Evolutionary conservation across 2,888 invertebrate genomes (phyloP).

Genomic region (Pristionchus japonicus): DNA sequence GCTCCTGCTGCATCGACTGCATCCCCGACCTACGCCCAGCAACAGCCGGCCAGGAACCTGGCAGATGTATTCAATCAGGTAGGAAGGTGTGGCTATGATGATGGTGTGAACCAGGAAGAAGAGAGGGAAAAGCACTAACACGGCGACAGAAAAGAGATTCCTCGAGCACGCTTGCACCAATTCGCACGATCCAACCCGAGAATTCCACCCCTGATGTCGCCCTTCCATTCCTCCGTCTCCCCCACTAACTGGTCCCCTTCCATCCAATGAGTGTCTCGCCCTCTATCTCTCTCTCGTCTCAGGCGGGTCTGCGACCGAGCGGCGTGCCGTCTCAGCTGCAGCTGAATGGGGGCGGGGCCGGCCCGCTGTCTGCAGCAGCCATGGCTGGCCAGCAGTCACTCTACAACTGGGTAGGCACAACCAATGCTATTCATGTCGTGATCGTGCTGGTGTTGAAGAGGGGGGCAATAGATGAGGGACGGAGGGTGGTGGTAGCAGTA

Average conservation of each 20-base stretch:
- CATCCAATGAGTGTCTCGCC: too few species aligned
- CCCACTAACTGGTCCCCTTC: too few species aligned
- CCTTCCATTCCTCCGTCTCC: neutral
- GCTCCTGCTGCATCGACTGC: neutral
- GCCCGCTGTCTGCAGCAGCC: neutral
- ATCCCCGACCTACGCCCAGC: neutral
- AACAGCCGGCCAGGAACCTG: neutral
- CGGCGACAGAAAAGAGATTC: neutral
- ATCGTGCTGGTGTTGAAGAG: neutral
- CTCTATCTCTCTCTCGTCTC: neutral
- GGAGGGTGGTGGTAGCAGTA: neutral
- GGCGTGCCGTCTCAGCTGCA: neutral
- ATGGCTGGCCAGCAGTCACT: neutral
- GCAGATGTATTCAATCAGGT: conserved; percentile 6
- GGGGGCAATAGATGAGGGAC: too few species aligned
- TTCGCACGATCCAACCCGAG: neutral
- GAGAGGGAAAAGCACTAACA: neutral
- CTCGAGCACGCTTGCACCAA: neutral
- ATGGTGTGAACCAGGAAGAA: neutral
- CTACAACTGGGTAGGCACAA: conserved; percentile 13
- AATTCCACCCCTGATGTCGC: neutral
- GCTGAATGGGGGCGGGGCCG: neutral
- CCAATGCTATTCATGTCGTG: neutral
- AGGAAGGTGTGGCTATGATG: neutral
- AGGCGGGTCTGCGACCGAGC: conserved; percentile 26